A percentile compares a stretch with the other conserved stretches of the same genome.
Evolutionary conservation across 2,888 invertebrate species (phyloP).

Genomic region (Microplitis manilae): DNA sequence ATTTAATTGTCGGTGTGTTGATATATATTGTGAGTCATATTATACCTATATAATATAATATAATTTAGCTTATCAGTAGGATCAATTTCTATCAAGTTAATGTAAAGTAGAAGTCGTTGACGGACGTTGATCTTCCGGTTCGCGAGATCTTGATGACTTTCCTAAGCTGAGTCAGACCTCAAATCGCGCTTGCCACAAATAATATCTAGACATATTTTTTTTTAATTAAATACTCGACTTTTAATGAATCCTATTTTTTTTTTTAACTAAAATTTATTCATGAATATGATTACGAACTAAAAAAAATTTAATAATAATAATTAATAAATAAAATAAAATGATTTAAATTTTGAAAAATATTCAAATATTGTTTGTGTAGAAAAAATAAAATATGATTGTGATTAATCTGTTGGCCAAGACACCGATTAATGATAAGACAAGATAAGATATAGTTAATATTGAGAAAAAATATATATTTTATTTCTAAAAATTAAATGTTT

Average conservation of each 20-base stretch:
- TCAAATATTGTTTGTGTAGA: too few relatives aligned
- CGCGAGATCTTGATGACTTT: conserved; percentile 25
- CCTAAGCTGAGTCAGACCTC: conserved; percentile 22
- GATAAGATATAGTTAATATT: too few relatives aligned
- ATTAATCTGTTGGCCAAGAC: too few relatives aligned
- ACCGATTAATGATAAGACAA: too few relatives aligned
- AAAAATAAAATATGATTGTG: too few relatives aligned
- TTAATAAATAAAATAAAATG: too few relatives aligned
- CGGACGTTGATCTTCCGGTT: conserved; percentile 36
- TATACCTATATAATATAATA: not conserved
- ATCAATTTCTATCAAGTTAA: conserved; percentile 23
- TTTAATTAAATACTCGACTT: too few relatives aligned
- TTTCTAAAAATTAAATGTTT: not conserved
- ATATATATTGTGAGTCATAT: not conserved
- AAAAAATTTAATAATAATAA: too few relatives aligned
- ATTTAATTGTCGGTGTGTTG: not conserved
- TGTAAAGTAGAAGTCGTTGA: conserved; percentile 14
- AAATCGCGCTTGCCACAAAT: conserved; percentile 17
- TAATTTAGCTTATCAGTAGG: not conserved
- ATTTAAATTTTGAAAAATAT: too few relatives aligned
- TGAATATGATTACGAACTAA: too few relatives aligned
- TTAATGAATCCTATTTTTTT: not conserved
- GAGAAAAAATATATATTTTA: too few relatives aligned
- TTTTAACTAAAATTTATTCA: too few relatives aligned
- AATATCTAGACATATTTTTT: conserved; percentile 5